phyloP scores from a whole-genome alignment of 2,888 invertebrate genomes.

The Lamellibrachia satsuma region DNA sequence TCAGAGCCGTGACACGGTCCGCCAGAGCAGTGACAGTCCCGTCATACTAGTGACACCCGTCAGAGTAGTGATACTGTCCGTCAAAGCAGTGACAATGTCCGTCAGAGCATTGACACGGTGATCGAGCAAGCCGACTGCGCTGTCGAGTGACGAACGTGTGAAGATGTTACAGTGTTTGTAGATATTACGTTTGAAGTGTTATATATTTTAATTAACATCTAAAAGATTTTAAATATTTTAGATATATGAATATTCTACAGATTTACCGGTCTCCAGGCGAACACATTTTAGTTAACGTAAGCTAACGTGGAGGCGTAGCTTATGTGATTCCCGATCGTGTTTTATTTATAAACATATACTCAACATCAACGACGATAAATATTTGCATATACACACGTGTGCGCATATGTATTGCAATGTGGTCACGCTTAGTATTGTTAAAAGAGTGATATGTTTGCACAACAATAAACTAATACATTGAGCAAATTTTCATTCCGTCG shows the following conservation, averaged over 20 bases:
- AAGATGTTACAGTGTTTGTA: not conserved
- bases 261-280: not conserved
- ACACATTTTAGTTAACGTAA: not conserved
- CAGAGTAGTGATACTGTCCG: too few relatives aligned
- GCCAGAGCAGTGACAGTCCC: too few relatives aligned
- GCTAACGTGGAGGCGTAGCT: not conserved
- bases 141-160: not conserved
- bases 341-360: too few relatives aligned
- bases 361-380: not conserved
- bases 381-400: not conserved
- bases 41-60: too few relatives aligned
- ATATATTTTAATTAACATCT: not conserved
- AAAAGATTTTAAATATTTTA: not conserved
- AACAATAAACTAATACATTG: not conserved
- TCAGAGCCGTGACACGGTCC: not conserved
- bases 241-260: not conserved
- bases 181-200: not conserved
- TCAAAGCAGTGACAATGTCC: too few relatives aligned
- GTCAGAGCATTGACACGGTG: too few relatives aligned
- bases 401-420: not conserved
- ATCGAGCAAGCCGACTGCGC: not conserved
- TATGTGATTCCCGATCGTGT: not conserved
- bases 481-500: not conserved
- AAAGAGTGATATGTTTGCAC: not conserved
- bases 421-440: not conserved